These are phyloP conservation scores for Scotopteryx bipunctaria DNA, from an alignment of 2,888 invertebrate genomes.

Conservation along the genomic window DNA sequence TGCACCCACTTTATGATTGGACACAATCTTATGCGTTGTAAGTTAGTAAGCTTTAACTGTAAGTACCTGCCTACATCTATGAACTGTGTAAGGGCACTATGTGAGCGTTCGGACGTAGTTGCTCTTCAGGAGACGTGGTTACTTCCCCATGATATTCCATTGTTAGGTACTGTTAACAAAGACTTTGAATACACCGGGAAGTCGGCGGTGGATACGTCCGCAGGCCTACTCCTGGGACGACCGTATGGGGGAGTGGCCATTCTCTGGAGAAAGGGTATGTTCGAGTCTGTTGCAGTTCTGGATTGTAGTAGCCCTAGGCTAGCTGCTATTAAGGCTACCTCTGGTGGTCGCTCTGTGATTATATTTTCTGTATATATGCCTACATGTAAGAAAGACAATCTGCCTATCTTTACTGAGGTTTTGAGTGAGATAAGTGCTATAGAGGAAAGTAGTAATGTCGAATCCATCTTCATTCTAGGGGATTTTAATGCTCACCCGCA, in stretches of 20 bases:
- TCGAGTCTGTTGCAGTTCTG: neutral
- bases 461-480: no score
- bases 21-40: neutral
- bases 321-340: no score
- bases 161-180: neutral
- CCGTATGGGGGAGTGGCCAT: constrained; percentile 7
- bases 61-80: neutral
- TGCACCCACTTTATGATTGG: neutral
- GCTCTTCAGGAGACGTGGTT: no score
- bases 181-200: constrained; percentile 4
- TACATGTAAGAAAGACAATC: no score
- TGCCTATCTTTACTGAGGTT: no score
- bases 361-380: no score
- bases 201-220: constrained; percentile 1
- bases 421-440: no score
- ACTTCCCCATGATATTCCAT: neutral
- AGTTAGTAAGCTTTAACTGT: constrained; percentile 2
- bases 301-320: no score
- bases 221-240: neutral
- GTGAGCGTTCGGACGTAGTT: neutral
- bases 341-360: no score
- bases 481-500: no score
- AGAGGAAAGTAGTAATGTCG: no score
- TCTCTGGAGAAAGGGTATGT: constrained; percentile 1
- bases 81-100: neutral